Base-by-base conservation (phyloP, 2,113 vertebrate species). In the Archilochus colubris region DNA sequence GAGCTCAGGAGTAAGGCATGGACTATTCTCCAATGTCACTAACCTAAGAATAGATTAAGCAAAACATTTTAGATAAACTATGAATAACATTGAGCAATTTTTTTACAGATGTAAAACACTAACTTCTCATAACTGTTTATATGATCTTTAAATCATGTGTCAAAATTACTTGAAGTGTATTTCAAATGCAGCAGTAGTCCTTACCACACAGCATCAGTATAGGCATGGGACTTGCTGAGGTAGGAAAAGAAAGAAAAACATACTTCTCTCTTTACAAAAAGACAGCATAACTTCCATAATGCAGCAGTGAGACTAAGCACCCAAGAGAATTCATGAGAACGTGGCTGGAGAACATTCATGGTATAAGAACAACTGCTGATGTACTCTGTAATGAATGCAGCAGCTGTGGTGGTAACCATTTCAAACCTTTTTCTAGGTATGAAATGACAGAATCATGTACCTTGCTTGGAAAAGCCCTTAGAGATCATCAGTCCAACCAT, bases 21-120 rank as follows among this genome's bases (percentile, higher is more conserved):
- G 98, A 86, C 99, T 98, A 93, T 99, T 99, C 96, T 99, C 99
- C 97, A 99, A 95, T 5, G 99, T 99, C 95, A 99, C 99, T 97
- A 99, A 98, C 99, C 99, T 99, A 97, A 25, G 31, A 93, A 77
- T 1, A 93, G 62, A 85, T 78, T 4, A 74, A 70, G 48, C 4
- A 72, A 95, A 46, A 62, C 61, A 57, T 28, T 94, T 88, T 44
- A 87, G 40, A 50, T 79, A 6, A 76, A 53, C 14, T 15, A 54
- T 2, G 10, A 43, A 12, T n/a, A 93, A 72, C 22, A 70, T 3
- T 57, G 2, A 86, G 8, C 28, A 68, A 89, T 25, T 70, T 48
- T 83, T 23, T 94, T 31, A 91, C 30, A 83, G 43, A 51, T 53
- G 7, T 18, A 86, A 88, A 63, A 40, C 21, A 91, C 2, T 40